phyloP scores from a whole-genome alignment of 2,797 vertebrate species.

The Sarcophilus harrisii region DNA sequence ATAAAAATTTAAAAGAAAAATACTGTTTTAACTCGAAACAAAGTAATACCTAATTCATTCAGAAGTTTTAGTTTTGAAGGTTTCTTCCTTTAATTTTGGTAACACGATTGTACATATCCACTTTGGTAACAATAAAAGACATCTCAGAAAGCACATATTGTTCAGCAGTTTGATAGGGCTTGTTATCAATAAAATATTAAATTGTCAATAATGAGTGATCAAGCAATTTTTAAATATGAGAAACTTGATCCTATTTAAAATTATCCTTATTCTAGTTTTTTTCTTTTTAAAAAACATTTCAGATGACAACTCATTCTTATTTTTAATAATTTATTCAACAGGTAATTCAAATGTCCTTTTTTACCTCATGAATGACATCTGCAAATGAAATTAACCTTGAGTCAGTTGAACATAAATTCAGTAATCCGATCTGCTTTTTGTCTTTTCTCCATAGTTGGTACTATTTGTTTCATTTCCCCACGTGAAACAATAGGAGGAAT shows the following conservation, averaged over 20 bases:
- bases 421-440: constrained; percentile 11
- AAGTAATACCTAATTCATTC: background rate
- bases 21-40: background rate
- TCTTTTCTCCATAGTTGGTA: background rate
- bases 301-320: background rate
- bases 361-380: constrained; percentile 42
- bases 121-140: background rate
- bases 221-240: background rate
- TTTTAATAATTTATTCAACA: constrained; percentile 38
- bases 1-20: background rate
- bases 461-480: background rate
- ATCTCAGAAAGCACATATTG: background rate
- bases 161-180: background rate
- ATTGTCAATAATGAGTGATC: background rate
- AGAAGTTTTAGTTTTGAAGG: background rate
- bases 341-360: constrained; percentile 21
- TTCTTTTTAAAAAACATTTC: background rate
- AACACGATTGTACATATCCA: background rate
- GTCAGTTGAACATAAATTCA: background rate
- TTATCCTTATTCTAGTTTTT: background rate
- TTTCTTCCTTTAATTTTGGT: background rate
- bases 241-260: background rate
- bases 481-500: constrained; percentile 60
- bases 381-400: constrained; percentile 50
- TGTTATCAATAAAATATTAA: background rate